These are phyloP conservation scores for Myotis findleyi DNA, from an alignment of 2,797 vertebrate species.

Conservation along the genomic window DNA sequence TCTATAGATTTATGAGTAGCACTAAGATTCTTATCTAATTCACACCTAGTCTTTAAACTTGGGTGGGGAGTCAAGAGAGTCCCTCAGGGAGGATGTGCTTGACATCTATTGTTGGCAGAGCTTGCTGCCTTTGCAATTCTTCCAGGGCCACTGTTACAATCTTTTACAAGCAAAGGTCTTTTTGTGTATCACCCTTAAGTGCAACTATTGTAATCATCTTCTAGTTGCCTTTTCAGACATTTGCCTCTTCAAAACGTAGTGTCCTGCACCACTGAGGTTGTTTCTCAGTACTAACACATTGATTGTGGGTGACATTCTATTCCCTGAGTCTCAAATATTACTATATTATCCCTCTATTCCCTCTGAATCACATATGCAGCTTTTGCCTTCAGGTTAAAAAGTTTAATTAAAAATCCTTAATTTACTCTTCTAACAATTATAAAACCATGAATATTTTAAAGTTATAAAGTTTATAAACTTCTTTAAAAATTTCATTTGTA, in stretches of 20 bases:
- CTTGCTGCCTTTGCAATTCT: not conserved
- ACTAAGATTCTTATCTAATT: conserved; percentile 19
- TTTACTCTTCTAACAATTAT: conserved; percentile 10
- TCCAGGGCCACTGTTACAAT: not conserved
- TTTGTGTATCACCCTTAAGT: conserved; percentile 32
- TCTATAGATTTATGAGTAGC: not conserved
- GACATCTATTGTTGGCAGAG: not conserved
- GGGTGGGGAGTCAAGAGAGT: not conserved
- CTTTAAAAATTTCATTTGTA: not conserved
- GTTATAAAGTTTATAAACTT: conserved; percentile 54
- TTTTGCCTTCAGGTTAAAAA: conserved; percentile 37
- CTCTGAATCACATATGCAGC: not conserved
- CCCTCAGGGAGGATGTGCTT: not conserved
- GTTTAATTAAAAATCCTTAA: not conserved
- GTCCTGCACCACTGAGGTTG: not conserved
- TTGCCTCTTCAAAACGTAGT: not conserved
- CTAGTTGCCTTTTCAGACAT: not conserved
- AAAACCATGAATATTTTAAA: conserved; percentile 45
- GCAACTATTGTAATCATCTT: not conserved
- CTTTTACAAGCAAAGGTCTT: not conserved
- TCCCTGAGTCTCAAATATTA: not conserved
- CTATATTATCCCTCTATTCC: not conserved
- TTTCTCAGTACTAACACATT: not conserved
- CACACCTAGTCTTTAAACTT: not conserved
- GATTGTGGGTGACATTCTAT: not conserved